Evolutionary conservation across 2,888 invertebrate genomes (phyloP).

Genomic region (Geophilus truncorum): DNA sequence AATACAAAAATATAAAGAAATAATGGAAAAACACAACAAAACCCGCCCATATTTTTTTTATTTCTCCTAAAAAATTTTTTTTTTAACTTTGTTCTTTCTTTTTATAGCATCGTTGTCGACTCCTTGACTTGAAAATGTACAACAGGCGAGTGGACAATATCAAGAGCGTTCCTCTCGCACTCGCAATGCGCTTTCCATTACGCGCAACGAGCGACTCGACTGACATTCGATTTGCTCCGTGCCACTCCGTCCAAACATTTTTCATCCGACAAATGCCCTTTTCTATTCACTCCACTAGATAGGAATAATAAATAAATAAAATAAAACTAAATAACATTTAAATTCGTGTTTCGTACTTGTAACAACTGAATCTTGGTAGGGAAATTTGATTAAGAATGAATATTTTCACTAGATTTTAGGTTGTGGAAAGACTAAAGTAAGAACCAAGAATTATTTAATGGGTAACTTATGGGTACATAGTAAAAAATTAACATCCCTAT

Average conservation of each 20-base stretch:
- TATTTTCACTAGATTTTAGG: too few relatives aligned
- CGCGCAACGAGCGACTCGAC: conserved; percentile 12
- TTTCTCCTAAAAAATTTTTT: background rate
- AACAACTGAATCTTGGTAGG: too few relatives aligned
- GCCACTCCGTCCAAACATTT: conserved; percentile 1
- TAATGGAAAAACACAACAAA: too few relatives aligned
- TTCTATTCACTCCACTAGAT: background rate
- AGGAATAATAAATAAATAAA: background rate
- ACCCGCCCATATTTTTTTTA: too few relatives aligned
- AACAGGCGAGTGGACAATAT: background rate
- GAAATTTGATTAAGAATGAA: too few relatives aligned
- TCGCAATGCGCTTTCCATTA: background rate
- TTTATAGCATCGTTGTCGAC: background rate
- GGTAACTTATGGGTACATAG: too few relatives aligned
- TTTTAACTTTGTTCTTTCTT: background rate
- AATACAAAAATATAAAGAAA: too few relatives aligned
- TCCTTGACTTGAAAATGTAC: background rate
- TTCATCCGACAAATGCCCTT: background rate
- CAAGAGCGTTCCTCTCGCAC: background rate
- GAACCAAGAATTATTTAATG: too few relatives aligned
- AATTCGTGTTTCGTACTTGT: too few relatives aligned
- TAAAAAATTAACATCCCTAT: too few relatives aligned
- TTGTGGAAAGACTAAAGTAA: too few relatives aligned
- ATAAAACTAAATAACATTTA: too few relatives aligned
- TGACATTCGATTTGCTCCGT: conserved; percentile 24